Evolutionary conservation across 2,797 vertebrate genomes (phyloP).

Genomic region (Megalops cyprinoides): DNA sequence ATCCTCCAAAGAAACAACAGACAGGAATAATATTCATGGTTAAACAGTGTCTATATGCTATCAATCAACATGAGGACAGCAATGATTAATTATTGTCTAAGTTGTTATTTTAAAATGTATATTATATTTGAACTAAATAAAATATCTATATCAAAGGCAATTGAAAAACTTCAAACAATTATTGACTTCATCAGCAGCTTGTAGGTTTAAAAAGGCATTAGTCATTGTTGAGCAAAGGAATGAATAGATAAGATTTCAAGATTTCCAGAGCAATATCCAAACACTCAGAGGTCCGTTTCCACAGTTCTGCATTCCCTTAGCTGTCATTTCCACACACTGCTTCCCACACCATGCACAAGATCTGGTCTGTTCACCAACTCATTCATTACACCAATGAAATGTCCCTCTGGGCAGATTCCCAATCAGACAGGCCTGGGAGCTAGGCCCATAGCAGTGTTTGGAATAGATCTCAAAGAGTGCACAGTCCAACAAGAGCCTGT

Average conservation of each 20-base stretch:
- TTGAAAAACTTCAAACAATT: background rate
- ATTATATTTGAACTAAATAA: background rate
- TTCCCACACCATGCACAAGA: constrained; percentile 10
- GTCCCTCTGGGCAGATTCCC: constrained; percentile 17
- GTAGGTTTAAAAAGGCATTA: background rate
- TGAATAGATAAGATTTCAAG: constrained; percentile 6
- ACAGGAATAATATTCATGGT: background rate
- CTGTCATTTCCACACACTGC: constrained; percentile 6
- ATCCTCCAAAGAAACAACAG: background rate
- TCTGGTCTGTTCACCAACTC: constrained; percentile 30
- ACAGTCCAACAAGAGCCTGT: constrained; percentile 7
- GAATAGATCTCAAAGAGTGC: constrained; percentile 7
- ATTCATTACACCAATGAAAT: constrained; percentile 28
- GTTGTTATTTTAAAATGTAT: background rate
- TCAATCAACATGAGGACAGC: background rate
- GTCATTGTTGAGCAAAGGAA: background rate
- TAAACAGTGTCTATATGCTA: background rate
- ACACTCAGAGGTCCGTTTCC: constrained; percentile 12
- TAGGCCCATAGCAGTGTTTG: constrained; percentile 8
- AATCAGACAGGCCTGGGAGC: background rate
- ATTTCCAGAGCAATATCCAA: background rate
- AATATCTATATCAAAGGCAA: background rate
- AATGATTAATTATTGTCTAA: too few relatives aligned
- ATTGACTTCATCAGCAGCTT: background rate
- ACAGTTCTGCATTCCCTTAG: background rate